Percentiles rank a stretch among this genome's conserved stretches.
These are phyloP conservation scores for Phocides pigmalion DNA, from an alignment of 1,140 invertebrate species.

Conservation along the genomic window DNA sequence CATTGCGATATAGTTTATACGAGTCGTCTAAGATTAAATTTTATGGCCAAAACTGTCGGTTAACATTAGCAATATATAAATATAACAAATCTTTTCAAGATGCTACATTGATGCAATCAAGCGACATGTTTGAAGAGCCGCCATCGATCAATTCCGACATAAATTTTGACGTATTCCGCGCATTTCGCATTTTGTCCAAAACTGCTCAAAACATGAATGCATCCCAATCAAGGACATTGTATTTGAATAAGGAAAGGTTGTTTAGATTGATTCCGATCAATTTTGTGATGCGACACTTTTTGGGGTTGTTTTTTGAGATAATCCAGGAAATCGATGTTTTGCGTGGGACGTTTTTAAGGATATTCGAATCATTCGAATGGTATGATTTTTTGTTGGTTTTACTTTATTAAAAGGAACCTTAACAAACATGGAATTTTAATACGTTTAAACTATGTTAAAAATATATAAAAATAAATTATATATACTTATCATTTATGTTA, in stretches of 20 bases:
- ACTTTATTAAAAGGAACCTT: too few species aligned
- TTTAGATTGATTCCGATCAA: constrained; percentile 72
- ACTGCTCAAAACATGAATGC: constrained; percentile 52
- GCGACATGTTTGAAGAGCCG: neutral
- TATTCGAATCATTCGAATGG: neutral
- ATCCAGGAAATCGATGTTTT: constrained; percentile 41
- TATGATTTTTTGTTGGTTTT: neutral
- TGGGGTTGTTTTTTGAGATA: constrained; percentile 27
- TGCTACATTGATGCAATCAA: neutral
- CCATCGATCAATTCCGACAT: constrained; percentile 55
- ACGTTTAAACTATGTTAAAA: too few species aligned
- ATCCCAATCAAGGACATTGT: constrained; percentile 70
- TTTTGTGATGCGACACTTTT: constrained; percentile 48
- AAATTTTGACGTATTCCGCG: constrained; percentile 63
- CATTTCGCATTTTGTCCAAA: constrained; percentile 59
- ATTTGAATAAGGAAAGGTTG: constrained; percentile 49
- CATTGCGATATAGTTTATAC: too few species aligned
- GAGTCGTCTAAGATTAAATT: too few species aligned
- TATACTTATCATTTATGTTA: too few species aligned
- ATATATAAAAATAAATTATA: too few species aligned
- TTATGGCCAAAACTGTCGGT: too few species aligned
- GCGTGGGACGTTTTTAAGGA: neutral
- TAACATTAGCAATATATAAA: too few species aligned
- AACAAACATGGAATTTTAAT: too few species aligned
- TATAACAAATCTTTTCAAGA: neutral